Percentiles rank a stretch among this genome's conserved stretches.
Evolutionary conservation across 1,140 invertebrate species (phyloP).

Genomic region (Oncopodura yosiiana): DNA sequence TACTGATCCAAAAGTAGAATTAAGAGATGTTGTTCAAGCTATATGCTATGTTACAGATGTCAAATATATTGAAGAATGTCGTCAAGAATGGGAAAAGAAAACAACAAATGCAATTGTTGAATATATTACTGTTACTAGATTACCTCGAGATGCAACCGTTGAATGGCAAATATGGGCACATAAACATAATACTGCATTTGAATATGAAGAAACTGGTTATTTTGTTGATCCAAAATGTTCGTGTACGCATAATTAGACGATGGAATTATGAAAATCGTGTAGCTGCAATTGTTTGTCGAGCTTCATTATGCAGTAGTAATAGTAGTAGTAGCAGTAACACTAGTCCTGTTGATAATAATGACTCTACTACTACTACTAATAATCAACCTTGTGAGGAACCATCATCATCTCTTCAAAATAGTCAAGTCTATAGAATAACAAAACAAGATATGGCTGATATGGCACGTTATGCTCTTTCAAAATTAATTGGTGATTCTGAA

Average conservation of each 20-base stretch:
- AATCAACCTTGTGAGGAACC: neutral
- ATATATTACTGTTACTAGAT: conserved; percentile 66
- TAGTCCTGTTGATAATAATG: neutral
- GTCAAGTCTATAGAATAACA: conserved; percentile 42
- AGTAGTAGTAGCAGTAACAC: neutral
- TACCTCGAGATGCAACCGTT: conserved; percentile 69
- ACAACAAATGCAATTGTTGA: conserved; percentile 79
- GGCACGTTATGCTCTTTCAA: conserved; percentile 59
- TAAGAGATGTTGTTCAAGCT: conserved; percentile 39
- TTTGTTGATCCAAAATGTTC: conserved; percentile 52
- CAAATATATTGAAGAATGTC: conserved; percentile 57
- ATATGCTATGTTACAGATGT: conserved; percentile 68
- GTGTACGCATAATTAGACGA: conserved; percentile 64
- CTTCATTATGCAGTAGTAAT: conserved; percentile 51
- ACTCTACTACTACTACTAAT: neutral
- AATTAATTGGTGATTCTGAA: conserved; percentile 49
- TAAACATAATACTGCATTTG: conserved; percentile 70
- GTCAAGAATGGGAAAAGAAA: conserved; percentile 65
- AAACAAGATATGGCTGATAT: conserved; percentile 53
- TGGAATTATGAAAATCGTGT: conserved; percentile 83
- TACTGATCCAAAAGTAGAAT: conserved; percentile 36
- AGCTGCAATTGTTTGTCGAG: conserved; percentile 68
- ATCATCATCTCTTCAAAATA: conserved; percentile 9
- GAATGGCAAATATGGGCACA: conserved; percentile 89
- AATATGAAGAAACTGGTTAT: conserved; percentile 79